Percentiles rank a stretch among this genome's conserved stretches.
These are phyloP conservation scores for Thalpophila matura DNA, from an alignment of 2,888 invertebrate genomes.

Conservation along the genomic window DNA sequence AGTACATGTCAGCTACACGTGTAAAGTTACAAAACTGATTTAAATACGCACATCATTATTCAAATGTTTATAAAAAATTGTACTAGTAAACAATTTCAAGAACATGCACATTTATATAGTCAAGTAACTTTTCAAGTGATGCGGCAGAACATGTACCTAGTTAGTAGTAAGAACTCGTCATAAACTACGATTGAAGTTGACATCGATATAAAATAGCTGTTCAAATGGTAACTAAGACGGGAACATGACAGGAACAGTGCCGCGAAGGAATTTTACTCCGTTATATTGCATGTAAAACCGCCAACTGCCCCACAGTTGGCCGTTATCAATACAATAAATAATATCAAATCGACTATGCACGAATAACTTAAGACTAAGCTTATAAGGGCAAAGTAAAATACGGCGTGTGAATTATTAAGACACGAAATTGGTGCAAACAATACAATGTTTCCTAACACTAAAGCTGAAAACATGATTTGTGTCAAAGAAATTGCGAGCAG, in stretches of 20 bases:
- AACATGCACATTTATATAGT: not conserved
- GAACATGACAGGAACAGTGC: constrained; percentile 82
- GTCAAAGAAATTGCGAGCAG: constrained; percentile 9
- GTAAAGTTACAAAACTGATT: constrained; percentile 19
- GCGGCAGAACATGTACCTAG: not conserved
- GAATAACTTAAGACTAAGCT: constrained; percentile 62
- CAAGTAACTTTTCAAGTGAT: not conserved
- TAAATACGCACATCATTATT: constrained; percentile 4
- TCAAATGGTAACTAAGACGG: constrained; percentile 76
- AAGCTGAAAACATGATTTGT: constrained; percentile 13
- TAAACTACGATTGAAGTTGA: constrained; percentile 47
- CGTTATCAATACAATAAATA: constrained; percentile 73
- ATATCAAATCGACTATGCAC: constrained; percentile 66
- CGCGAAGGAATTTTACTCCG: constrained; percentile 80
- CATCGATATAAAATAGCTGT: constrained; percentile 74
- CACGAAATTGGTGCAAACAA: constrained; percentile 36
- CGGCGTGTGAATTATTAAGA: constrained; percentile 38
- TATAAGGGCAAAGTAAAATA: constrained; percentile 42
- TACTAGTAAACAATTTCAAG: not conserved
- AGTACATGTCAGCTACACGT: constrained; percentile 24
- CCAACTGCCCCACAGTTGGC: constrained; percentile 68
- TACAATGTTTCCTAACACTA: constrained; percentile 25
- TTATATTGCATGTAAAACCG: constrained; percentile 76
- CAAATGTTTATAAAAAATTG: not conserved
- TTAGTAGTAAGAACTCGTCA: constrained; percentile 41